phyloP scores from a whole-genome alignment of 2,797 vertebrate genomes.

The Urophycis tenuis region DNA sequence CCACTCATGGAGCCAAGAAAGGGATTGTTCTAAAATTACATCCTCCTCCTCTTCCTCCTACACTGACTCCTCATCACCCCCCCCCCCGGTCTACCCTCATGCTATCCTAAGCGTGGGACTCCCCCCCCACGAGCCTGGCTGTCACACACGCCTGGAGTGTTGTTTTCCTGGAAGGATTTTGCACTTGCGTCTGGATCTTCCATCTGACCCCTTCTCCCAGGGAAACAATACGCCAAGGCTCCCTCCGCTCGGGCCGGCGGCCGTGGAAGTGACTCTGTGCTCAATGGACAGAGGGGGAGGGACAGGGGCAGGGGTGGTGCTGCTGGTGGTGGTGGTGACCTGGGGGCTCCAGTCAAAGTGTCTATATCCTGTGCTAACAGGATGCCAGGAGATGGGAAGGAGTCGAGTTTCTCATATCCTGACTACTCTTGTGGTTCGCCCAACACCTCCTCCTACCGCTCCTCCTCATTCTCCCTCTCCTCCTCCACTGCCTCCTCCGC shows the following conservation, averaged over 20 bases:
- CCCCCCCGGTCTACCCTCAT: conserved; percentile 8
- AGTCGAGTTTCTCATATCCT: conserved; percentile 71
- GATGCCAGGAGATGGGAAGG: conserved; percentile 64
- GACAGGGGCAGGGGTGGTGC: conserved; percentile 18
- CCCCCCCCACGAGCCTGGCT: conserved; percentile 28
- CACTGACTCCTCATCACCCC: not conserved
- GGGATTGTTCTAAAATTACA: not conserved
- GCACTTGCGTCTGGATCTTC: conserved; percentile 52
- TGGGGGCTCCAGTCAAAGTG: conserved; percentile 55
- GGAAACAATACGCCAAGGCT: conserved; percentile 63
- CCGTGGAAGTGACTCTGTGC: conserved; percentile 56
- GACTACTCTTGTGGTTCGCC: conserved; percentile 33
- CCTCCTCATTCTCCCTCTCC: conserved; percentile 12
- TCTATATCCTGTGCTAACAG: conserved; percentile 73
- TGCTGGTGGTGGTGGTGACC: conserved; percentile 34
- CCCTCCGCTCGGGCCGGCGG: conserved; percentile 37
- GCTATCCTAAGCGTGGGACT: conserved; percentile 33
- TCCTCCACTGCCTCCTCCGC: conserved; percentile 14
- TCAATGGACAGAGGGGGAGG: conserved; percentile 19
- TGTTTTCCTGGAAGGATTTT: conserved; percentile 71
- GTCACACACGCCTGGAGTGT: conserved; percentile 61
- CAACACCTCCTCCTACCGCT: too few relatives aligned
- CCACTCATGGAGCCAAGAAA: not conserved
- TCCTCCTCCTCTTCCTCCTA: not conserved
- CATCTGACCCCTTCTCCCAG: conserved; percentile 48